Evolutionary conservation across 2,797 vertebrate species (phyloP).

Genomic region (Pipistrellus pipistrellus): DNA sequence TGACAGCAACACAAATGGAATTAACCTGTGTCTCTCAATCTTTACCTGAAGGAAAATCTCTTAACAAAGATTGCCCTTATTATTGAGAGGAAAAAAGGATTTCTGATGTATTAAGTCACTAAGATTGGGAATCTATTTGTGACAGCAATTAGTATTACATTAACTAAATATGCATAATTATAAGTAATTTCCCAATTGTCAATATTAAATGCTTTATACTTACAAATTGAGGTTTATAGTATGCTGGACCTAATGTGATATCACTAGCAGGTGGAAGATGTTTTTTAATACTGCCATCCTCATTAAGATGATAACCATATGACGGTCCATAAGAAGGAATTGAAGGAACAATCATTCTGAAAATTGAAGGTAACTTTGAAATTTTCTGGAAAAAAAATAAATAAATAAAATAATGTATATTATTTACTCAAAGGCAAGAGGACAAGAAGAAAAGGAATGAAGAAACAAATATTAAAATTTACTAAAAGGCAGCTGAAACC

Average conservation of each 20-base stretch:
- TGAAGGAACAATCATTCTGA: conserved; percentile 87
- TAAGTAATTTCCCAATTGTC: neutral
- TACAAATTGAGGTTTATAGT: conserved; percentile 89
- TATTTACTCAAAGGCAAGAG: conserved; percentile 58
- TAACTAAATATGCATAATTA: conserved; percentile 6
- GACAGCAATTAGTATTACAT: neutral
- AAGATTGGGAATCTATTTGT: neutral
- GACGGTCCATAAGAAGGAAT: conserved; percentile 90
- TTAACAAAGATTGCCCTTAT: neutral
- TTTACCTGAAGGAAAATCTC: neutral
- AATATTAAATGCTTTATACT: conserved; percentile 71
- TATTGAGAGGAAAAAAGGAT: neutral
- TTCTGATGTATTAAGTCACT: neutral
- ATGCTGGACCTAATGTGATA: conserved; percentile 91
- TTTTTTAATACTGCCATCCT: conserved; percentile 87
- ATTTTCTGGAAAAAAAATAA: conserved; percentile 74
- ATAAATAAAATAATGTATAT: neutral
- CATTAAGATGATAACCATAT: conserved; percentile 90
- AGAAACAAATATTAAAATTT: conserved; percentile 59
- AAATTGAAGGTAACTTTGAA: conserved; percentile 79
- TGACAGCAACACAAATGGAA: neutral
- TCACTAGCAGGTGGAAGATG: conserved; percentile 87
- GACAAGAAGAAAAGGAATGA: neutral
- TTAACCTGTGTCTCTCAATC: neutral
- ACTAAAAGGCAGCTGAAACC: neutral